A percentile compares a stretch with the other conserved stretches of the same genome.
phyloP scores from a whole-genome alignment of 2,113 vertebrate genomes.

The Oxygymnocypris stewartii region DNA sequence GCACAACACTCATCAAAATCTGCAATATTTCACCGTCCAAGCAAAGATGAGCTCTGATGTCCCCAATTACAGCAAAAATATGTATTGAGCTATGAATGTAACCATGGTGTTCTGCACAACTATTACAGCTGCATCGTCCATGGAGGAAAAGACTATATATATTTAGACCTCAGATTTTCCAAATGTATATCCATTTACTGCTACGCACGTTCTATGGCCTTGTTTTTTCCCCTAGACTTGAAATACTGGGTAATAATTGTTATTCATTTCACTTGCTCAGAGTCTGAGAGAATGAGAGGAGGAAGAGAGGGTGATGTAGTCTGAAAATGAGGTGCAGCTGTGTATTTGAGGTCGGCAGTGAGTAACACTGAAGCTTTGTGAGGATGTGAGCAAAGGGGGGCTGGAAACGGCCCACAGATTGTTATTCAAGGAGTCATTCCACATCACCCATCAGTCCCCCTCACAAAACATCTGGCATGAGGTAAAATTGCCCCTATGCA shows the following conservation, averaged over 20 bases:
- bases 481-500: conserved; percentile 30
- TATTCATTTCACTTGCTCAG: conserved; percentile 65
- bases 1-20: background rate
- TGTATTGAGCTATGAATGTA: conserved; percentile 32
- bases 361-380: conserved; percentile 39
- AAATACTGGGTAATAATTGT: conserved; percentile 57
- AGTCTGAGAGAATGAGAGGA: conserved; percentile 50
- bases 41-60: conserved; percentile 17
- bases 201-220: conserved; percentile 30
- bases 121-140: background rate
- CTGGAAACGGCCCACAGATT: conserved; percentile 36
- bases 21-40: background rate
- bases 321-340: conserved; percentile 54
- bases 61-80: conserved; percentile 49
- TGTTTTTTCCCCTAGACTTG: conserved; percentile 35
- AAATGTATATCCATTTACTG: conserved; percentile 48
- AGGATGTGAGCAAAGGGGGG: background rate
- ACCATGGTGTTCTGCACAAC: background rate
- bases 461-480: conserved; percentile 48
- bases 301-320: conserved; percentile 37
- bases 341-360: background rate
- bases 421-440: conserved; percentile 41
- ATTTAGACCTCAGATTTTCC: conserved; percentile 49
- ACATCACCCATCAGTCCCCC: conserved; percentile 11
- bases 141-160: conserved; percentile 42